Evolutionary conservation across 1,140 invertebrate species (phyloP), one percentile per base, ranked within the genome.

Genomic region (Brachionus plicatilis): DNA sequence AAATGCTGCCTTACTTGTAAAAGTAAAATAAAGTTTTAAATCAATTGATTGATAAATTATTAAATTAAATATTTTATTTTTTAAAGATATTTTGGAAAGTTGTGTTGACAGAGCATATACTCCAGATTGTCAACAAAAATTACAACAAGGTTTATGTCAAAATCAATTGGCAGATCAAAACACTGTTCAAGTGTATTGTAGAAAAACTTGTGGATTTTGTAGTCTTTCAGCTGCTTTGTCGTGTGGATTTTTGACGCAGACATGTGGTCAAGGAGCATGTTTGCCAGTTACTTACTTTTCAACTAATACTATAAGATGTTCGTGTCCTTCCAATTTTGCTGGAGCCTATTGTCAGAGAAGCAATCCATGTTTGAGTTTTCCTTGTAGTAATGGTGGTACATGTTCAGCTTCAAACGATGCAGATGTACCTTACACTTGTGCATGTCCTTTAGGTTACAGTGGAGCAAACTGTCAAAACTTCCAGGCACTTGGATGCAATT

Each of bases 301-400:
- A 11, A 27, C 41, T 9, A 20, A 24, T 24, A 82, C 50, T 12
- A 68, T 82, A 24, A 82, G 43, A 68, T 82, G 79, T 17, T 20
- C 53, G 1, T 82, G 79, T 47, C 79, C 79, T 20, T 24, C 79
- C 17, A 65, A 65, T 29, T 47, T 43, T 24, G 65, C 79, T 37
- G 79, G 79, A n/a, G 37, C 79, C 11, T 82, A 82, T 68, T 82
- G 79, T 47, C 53, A 82, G 66, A 82, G 79, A 65, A 68, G 37
- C 9, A 82, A 82, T 68, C 53, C 79, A 27, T 82, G 79, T 65
- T 9, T 41, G 11, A 60, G 17, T 11, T 43, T 20, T 5, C 79
- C 50, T 11, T 82, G 79, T 82, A 43, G n/a, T 8, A 82, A 82
- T 20, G 41, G 41, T 33, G 79, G 53, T 27, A 8, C 37, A 33